Evolutionary conservation across 2,888 invertebrate species (phyloP), one percentile per base, ranked within the genome.

Genomic region (Leptarthrus brevirostris): DNA sequence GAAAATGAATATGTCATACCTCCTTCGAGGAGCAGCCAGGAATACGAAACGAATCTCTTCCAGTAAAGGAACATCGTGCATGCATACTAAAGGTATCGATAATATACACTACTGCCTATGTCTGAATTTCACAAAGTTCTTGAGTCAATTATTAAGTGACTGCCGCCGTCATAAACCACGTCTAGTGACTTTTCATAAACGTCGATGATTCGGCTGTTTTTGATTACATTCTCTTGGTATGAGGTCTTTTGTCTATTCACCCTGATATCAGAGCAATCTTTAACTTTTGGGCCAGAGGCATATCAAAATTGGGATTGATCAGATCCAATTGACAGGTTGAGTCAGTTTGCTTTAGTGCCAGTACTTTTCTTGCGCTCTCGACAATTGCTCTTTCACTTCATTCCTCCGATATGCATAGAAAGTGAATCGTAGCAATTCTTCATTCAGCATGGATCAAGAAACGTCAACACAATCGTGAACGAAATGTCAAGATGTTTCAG

Each of bases 181-280:
- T 69, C 49, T 69, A 52, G 36, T 36, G 52, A 69, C 26, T 52
- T 18, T 52, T 52, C 52, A 69, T 69, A 30, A 36, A 30, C 34
- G 69, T 30, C 8, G 73, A 64, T 73, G 73, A 53, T 64, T 61
- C 36, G n/a, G 16, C 64, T n/a, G 26, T 53, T 72, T 58, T 44
- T 47, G 49, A 64, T 58, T 64, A 64, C 75, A 74, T 70, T 70
- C 69, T 74, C 71, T 71, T 36, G 64, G 54, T 66, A 56, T 74
- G 75, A 74, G 72, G 74, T 75, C 75, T 74, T 75, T 75, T 75
- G 75, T 75, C 74, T 72, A 54, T 53, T 72, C 69, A 49, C 30
- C 69, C 20, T n/a, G 52, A 52, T 69, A 69, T 69, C 69, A 18
- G 52, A 47, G 30, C 20, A 69, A 69, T 69, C 66, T 66, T n/a